Conservation (phyloP, 2,888 invertebrate genomes). For the Drosophila putrida region DNA sequence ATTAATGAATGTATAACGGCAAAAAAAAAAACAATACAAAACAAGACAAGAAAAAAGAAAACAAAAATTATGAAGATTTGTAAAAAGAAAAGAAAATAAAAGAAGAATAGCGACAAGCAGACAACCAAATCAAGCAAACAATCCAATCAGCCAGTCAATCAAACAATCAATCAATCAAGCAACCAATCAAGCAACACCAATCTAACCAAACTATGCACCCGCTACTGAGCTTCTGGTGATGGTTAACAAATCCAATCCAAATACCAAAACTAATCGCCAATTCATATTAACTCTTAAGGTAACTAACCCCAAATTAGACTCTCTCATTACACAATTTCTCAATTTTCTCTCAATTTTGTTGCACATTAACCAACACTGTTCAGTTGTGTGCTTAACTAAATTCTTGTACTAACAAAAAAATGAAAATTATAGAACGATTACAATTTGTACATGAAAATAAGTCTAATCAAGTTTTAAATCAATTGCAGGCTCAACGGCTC, state of each 20-base stretch:
- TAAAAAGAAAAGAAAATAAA: constrained; percentile 13
- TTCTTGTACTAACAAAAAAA: constrained; percentile 4
- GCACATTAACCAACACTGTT: constrained; percentile 42
- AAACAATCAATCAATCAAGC: constrained; percentile 29
- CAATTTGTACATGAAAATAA: background rate
- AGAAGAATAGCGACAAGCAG: constrained; percentile 9
- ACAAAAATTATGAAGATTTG: constrained; percentile 18
- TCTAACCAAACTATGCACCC: constrained; percentile 44
- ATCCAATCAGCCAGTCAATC: constrained; percentile 19
- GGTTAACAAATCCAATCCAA: constrained; percentile 30
- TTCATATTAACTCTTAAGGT: constrained; percentile 78
- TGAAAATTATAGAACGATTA: too few species aligned
- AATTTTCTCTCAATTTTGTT: constrained; percentile 20
- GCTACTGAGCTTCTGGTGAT: constrained; percentile 49
- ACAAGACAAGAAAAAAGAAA: constrained; percentile 12
- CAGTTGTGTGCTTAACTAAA: constrained; percentile 10
- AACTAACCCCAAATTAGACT: constrained; percentile 69
- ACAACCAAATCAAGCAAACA: constrained; percentile 17
- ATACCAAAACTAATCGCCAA: constrained; percentile 75
- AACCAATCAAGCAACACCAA: constrained; percentile 38
- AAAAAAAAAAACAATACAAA: constrained; percentile 6
- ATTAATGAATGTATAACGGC: constrained; percentile 7
- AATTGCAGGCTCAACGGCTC: constrained; percentile 87
- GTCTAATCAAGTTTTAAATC: background rate
- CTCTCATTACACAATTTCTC: constrained; percentile 21